Evolutionary conservation across 1,140 invertebrate genomes (phyloP).

Genomic region (Monomorium pharaonis): DNA sequence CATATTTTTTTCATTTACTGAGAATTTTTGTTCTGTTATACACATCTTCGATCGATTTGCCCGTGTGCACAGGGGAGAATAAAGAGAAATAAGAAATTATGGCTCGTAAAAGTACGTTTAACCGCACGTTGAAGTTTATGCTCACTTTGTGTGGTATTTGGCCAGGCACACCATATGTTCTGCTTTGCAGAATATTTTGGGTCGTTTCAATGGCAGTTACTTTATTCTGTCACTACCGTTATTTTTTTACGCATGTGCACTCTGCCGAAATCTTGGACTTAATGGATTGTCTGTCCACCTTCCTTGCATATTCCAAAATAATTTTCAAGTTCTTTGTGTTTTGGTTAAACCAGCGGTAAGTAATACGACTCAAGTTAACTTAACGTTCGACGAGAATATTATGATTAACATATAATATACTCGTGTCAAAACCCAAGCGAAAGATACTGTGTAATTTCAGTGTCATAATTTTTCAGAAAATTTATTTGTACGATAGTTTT

Average conservation of each 20-base stretch:
- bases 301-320: slow-evolving; percentile 3
- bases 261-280: slow-evolving; percentile 1
- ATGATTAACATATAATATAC: neutral
- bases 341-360: slow-evolving; percentile 36
- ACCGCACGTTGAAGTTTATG: slow-evolving; percentile 17
- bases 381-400: neutral
- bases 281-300: neutral
- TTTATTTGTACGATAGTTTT: neutral
- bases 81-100: slow-evolving; percentile 10
- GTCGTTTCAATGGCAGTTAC: neutral
- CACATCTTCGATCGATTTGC: neutral
- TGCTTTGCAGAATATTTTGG: slow-evolving; percentile 31
- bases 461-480: neutral
- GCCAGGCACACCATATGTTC: neutral
- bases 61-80: no score
- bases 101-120: slow-evolving; percentile 20
- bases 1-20: neutral
- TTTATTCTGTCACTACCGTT: neutral
- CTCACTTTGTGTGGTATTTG: slow-evolving; percentile 19
- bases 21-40: neutral
- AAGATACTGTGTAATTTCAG: neutral
- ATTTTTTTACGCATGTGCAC: slow-evolving; percentile 2
- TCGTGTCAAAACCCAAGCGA: neutral
- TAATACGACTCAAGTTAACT: neutral
- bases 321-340: slow-evolving; percentile 8